Evolutionary conservation across 2,113 vertebrate species (phyloP).

Genomic region (Puma concolor): DNA sequence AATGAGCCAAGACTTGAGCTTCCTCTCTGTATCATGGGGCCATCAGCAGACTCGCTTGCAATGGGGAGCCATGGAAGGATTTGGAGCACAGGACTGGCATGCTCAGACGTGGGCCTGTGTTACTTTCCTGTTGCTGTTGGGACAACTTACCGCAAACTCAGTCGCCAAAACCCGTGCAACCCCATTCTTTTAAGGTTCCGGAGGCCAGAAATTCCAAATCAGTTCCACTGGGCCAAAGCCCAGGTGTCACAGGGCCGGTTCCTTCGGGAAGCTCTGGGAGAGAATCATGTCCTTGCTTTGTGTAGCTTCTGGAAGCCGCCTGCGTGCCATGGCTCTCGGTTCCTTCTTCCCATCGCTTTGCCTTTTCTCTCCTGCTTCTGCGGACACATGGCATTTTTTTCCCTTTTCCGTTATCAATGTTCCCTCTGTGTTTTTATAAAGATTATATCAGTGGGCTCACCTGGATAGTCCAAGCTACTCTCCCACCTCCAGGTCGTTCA

Average conservation of each 20-base stretch:
- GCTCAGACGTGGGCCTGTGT: no score
- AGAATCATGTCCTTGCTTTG: neutral
- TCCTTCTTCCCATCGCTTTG: neutral
- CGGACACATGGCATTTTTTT: accelerated
- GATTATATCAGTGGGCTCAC: neutral
- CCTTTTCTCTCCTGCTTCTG: neutral
- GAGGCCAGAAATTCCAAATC: neutral
- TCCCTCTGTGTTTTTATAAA: neutral
- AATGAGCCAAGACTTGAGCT: neutral
- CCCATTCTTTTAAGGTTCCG: neutral
- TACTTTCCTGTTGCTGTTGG: neutral
- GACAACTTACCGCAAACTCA: neutral
- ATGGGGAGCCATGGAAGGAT: neutral
- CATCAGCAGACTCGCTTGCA: neutral
- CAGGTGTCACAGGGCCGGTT: neutral
- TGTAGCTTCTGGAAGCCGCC: neutral
- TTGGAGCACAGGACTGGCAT: neutral
- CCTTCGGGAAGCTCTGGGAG: no score
- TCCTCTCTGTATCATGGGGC: no score
- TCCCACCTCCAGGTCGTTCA: neutral
- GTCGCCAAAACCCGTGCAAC: neutral
- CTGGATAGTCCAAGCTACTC: neutral
- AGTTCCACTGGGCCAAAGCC: neutral
- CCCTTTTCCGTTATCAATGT: neutral
- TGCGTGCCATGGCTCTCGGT: neutral